Evolutionary conservation across 2,888 invertebrate species (phyloP).

Genomic region (Beris morrisii): DNA sequence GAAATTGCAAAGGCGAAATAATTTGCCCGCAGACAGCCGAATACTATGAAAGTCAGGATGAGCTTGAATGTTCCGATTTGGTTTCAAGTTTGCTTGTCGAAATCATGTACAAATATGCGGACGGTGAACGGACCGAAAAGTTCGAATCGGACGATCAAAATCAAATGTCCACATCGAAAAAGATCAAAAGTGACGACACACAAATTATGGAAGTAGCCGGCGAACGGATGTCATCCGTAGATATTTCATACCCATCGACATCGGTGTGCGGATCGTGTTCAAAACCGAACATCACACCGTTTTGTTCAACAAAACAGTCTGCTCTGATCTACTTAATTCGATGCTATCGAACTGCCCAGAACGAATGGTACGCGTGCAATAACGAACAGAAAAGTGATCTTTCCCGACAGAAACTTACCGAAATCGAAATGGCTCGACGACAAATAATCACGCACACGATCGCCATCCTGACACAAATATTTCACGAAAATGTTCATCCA

Average conservation of each 20-base stretch:
- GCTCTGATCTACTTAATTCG: slow-evolving; percentile 50
- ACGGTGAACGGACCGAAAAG: slow-evolving; percentile 62
- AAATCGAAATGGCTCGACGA: slow-evolving; percentile 30
- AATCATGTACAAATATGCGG: slow-evolving; percentile 62
- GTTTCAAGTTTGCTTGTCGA: slow-evolving; percentile 70
- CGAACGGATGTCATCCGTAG: not conserved
- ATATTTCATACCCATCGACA: slow-evolving; percentile 18
- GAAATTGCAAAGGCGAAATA: slow-evolving; percentile 61
- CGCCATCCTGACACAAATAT: slow-evolving; percentile 57
- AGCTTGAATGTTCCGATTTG: slow-evolving; percentile 58
- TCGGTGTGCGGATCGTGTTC: slow-evolving; percentile 39
- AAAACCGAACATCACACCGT: slow-evolving; percentile 40
- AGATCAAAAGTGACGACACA: slow-evolving; percentile 55
- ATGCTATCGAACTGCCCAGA: slow-evolving; percentile 49
- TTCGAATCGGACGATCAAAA: slow-evolving; percentile 58
- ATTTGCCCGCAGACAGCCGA: slow-evolving; percentile 63
- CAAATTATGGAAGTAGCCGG: not conserved
- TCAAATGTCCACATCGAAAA: slow-evolving; percentile 58
- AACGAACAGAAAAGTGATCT: slow-evolving; percentile 49
- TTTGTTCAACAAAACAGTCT: slow-evolving; percentile 47
- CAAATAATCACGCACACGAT: slow-evolving; percentile 63
- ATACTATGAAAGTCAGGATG: slow-evolving; percentile 60
- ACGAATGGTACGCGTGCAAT: slow-evolving; percentile 31
- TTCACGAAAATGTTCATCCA: slow-evolving; percentile 47
- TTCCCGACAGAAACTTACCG: slow-evolving; percentile 38